Evolutionary conservation across 2,888 invertebrate species (phyloP).

Genomic region (Drosophila cognata): DNA sequence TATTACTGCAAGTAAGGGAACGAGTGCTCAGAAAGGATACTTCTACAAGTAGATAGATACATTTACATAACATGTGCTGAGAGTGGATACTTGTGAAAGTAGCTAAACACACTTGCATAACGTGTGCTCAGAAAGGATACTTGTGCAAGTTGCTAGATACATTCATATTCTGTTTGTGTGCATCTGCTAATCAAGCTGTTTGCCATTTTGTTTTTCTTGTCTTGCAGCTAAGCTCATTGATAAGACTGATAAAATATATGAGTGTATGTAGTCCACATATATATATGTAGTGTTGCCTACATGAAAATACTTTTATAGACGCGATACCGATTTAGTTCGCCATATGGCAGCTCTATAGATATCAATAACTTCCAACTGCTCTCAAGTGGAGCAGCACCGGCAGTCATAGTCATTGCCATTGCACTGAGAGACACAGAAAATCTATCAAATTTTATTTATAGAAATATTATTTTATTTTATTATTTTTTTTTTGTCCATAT

Average conservation of each 20-base stretch:
- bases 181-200: conserved; percentile 35
- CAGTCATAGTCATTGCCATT: conserved; percentile 8
- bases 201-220: conserved; percentile 30
- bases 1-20: conserved; percentile 43
- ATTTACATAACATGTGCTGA: neutral
- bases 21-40: conserved; percentile 1
- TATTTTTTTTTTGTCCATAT: neutral
- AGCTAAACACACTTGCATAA: neutral
- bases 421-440: conserved; percentile 26
- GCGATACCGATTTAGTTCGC: conserved; percentile 58
- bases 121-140: neutral
- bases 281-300: conserved; percentile 44
- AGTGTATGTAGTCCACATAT: neutral
- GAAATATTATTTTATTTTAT: neutral
- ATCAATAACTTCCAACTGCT: conserved; percentile 52
- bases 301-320: conserved; percentile 73
- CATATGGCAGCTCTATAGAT: conserved; percentile 69
- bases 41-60: conserved; percentile 7
- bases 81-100: neutral
- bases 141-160: conserved; percentile 10
- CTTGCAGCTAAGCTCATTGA: conserved; percentile 27
- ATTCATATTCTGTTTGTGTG: conserved; percentile 12
- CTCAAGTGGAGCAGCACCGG: conserved; percentile 55
- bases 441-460: neutral
- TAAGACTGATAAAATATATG: conserved; percentile 28